phyloP scores from a whole-genome alignment of 1,140 invertebrate species.

The Procambarus virginalis region DNA sequence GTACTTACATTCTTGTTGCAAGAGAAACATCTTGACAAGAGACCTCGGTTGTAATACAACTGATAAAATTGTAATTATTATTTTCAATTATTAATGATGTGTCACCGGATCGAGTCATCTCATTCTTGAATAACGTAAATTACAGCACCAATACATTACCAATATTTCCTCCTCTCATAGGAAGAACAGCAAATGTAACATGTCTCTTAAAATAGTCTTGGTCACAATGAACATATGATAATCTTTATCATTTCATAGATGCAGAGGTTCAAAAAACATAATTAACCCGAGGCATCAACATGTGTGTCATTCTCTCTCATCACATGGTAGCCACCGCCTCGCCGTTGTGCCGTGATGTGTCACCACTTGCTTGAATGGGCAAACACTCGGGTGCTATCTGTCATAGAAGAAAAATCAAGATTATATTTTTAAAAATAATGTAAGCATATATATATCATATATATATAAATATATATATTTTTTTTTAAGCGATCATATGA shows the following conservation, averaged over 20 bases:
- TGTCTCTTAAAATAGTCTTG: background rate
- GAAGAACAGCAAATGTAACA: constrained; percentile 1
- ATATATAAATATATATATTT: too few relatives aligned
- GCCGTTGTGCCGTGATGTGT: constrained; percentile 49
- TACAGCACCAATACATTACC: background rate
- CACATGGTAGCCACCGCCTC: constrained; percentile 65
- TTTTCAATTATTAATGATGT: background rate
- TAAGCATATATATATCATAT: background rate
- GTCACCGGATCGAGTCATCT: background rate
- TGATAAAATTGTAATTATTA: background rate
- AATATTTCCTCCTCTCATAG: background rate
- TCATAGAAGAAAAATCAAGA: constrained; percentile 18
- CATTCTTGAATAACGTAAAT: background rate
- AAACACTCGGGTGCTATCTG: constrained; percentile 62
- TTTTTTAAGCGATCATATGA: too few relatives aligned
- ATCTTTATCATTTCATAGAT: constrained; percentile 2
- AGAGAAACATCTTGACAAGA: too few relatives aligned
- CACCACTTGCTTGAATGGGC: constrained; percentile 59
- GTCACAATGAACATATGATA: background rate
- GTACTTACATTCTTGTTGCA: too few relatives aligned
- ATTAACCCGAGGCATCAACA: background rate
- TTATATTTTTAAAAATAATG: background rate
- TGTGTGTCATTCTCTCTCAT: background rate
- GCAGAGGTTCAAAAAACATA: background rate
- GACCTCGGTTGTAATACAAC: background rate